Evolutionary conservation across 2,113 vertebrate species (phyloP), one percentile per base, ranked within the genome.

Genomic region (Hystrix brachyura): DNA sequence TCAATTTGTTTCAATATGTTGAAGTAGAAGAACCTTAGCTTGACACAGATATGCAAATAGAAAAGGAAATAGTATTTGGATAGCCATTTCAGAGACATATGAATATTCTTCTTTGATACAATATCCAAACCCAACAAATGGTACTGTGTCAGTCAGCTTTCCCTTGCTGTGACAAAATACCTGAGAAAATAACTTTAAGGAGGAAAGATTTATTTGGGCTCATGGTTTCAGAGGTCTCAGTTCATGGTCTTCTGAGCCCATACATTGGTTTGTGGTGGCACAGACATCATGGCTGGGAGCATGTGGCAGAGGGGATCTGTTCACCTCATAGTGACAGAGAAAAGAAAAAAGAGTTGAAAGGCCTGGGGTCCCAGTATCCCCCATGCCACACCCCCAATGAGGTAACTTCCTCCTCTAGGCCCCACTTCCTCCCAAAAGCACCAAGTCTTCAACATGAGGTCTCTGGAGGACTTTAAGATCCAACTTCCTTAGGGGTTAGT

Each of bases 21-120:
- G 90, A 90, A 90, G 85, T 27, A 92, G 74, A 91, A 83, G 67
- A 89, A 80, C 29, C 83, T 18, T 19, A 76, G 23, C 57, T 53
- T 83, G 7, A 46, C 34, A 53, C 11, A 78, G 21, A 34, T 34
- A 29, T 9, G 1, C 34, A 85, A 76, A 53, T 80, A 53, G 80
- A 71, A 95, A 82, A 84, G n/a, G 38, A 74, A 78, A 67, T 48
- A 43, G 9, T 91, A 53, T 87, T 94, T 90, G 90, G 64, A 64
- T 62, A 79, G 71, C n/a, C 27, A 48, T 84, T 92, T 81, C 65
- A 71, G 74, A 81, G 69, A 71, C 60, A 65, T 87, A 51, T 62
- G 60, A 62, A 43, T 96, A 62, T 82, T 95, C 7, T 91, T n/a
- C 71, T 89, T 71, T 79, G 78, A 38, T 94, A 43, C 12, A 12